phyloP scores from a whole-genome alignment of 2,797 vertebrate species.

The Phalanger gymnotis region DNA sequence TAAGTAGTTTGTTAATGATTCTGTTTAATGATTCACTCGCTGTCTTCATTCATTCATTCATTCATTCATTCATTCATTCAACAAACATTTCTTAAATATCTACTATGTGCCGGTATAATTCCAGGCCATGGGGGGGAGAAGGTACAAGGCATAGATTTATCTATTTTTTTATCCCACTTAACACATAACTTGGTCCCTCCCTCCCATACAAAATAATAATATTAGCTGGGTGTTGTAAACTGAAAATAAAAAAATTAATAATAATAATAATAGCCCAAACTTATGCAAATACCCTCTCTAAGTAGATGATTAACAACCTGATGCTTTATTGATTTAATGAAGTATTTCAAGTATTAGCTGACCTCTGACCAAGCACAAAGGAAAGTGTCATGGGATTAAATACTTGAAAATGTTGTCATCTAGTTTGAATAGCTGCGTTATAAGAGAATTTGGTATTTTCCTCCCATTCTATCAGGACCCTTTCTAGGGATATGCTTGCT shows the following conservation, averaged over 20 bases:
- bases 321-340: neutral
- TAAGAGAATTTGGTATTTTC: fast-evolving
- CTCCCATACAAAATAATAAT: neutral
- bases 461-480: neutral
- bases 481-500: neutral
- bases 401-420: fast-evolving
- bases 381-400: fast-evolving
- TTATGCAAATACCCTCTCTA: neutral
- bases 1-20: neutral
- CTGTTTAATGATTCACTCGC: neutral
- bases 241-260: too few relatives aligned
- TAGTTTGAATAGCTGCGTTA: neutral
- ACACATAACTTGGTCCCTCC: neutral
- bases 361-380: fast-evolving
- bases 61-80: neutral
- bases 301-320: neutral
- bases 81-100: neutral
- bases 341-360: fast-evolving
- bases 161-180: neutral
- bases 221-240: too few relatives aligned
- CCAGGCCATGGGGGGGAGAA: neutral
- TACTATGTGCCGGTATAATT: neutral
- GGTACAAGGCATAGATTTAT: neutral
- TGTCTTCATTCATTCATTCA: fast-evolving
- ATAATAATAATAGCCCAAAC: neutral